A percentile compares a stretch with the other conserved stretches of the same genome.
phyloP scores from a whole-genome alignment of 2,888 invertebrate genomes.

The Glyphotaelius pellucidus region DNA sequence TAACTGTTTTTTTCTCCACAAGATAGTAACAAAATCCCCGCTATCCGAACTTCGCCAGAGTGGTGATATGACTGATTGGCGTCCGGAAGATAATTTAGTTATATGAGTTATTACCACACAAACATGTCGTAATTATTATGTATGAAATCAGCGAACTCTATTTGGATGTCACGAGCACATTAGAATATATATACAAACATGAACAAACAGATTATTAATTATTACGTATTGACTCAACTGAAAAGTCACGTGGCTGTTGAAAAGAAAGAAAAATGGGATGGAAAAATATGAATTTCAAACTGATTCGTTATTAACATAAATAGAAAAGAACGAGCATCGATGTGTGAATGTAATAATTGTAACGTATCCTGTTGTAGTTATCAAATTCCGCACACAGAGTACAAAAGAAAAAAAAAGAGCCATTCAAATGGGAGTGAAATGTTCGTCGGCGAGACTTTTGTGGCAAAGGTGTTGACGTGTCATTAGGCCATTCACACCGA shows the following conservation, averaged over 20 bases:
- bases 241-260: background rate
- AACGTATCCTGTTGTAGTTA: too few species aligned
- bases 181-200: background rate
- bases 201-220: background rate
- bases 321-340: background rate
- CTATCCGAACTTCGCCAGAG: background rate
- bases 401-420: too few species aligned
- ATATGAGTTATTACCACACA: background rate
- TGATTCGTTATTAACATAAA: background rate
- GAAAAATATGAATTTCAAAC: background rate
- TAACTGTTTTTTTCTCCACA: background rate
- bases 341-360: background rate
- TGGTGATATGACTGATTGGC: background rate
- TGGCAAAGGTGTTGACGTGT: too few species aligned
- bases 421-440: too few species aligned
- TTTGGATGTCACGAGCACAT: background rate
- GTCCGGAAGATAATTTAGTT: background rate
- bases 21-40: background rate
- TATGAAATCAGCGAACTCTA: background rate
- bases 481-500: too few species aligned
- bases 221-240: background rate
- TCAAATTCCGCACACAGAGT: too few species aligned
- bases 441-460: too few species aligned
- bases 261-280: background rate
- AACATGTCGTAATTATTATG: background rate